Evolutionary conservation across 1,140 invertebrate genomes (phyloP).

Genomic region (Planococcus citri): DNA sequence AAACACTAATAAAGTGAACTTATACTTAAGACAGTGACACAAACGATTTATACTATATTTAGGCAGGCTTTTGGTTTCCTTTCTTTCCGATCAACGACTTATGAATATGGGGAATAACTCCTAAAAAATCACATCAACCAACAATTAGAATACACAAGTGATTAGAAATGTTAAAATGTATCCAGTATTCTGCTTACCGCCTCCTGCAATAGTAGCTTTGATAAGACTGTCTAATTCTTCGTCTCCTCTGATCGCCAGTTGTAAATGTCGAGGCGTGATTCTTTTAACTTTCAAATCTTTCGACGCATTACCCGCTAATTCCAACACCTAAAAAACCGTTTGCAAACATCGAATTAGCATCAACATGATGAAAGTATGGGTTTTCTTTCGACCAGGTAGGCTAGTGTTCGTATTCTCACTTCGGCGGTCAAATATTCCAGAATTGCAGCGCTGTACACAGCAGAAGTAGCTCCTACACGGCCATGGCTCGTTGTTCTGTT

Average conservation of each 20-base stretch:
- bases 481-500: conserved; percentile 97
- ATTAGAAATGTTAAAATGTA: too few species aligned
- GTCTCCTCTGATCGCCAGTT: conserved; percentile 96
- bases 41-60: conserved; percentile 23
- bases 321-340: conserved; percentile 77
- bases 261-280: conserved; percentile 97
- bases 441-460: conserved; percentile 98
- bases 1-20: too few species aligned
- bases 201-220: conserved; percentile 98
- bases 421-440: conserved; percentile 98
- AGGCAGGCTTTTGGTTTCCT: conserved; percentile 38
- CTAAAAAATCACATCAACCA: conserved; percentile 34
- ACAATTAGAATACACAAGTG: neutral
- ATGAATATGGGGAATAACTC: conserved; percentile 98
- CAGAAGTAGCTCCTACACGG: conserved; percentile 94
- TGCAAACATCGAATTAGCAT: too few species aligned
- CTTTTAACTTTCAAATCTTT: conserved; percentile 99
- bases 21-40: too few species aligned
- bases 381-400: too few species aligned
- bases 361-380: too few species aligned
- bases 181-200: conserved; percentile 54
- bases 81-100: conserved; percentile 99
- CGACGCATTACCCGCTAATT: conserved; percentile 96
- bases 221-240: conserved; percentile 99
- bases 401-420: too few species aligned